phyloP scores from a whole-genome alignment of 2,888 invertebrate species.

The Caprella mutica region DNA sequence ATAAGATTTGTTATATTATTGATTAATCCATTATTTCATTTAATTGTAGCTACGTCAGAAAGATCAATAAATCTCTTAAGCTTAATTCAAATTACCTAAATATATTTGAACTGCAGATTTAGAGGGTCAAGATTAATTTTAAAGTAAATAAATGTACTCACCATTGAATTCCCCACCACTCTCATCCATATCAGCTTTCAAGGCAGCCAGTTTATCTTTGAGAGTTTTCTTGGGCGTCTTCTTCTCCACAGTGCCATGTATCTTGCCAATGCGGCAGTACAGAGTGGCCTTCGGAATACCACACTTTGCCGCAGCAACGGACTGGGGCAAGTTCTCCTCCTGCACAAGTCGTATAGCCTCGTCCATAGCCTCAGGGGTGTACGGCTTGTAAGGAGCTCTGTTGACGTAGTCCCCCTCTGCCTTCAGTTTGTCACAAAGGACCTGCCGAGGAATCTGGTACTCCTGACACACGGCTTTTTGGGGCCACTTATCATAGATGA shows the following conservation, averaged over 20 bases:
- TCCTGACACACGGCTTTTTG: conserved; percentile 5
- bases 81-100: too few relatives aligned
- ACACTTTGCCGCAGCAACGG: background rate
- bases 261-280: conserved; percentile 4
- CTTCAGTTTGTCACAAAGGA: background rate
- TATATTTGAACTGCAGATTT: too few relatives aligned
- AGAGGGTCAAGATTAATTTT: too few relatives aligned
- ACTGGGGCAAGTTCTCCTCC: conserved; percentile 1
- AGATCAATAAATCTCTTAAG: too few relatives aligned
- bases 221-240: too few relatives aligned
- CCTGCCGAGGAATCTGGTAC: conserved; percentile 5
- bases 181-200: too few relatives aligned
- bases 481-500: background rate
- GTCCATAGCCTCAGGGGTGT: conserved; percentile 1
- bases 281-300: conserved; percentile 2
- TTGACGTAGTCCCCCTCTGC: background rate
- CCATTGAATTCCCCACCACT: too few relatives aligned
- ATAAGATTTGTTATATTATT: too few relatives aligned
- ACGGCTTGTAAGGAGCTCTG: conserved; percentile 9
- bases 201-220: background rate
- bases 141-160: too few relatives aligned
- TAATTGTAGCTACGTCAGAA: too few relatives aligned
- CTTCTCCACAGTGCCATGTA: too few relatives aligned
- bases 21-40: too few relatives aligned
- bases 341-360: conserved; percentile 4